A percentile compares a stretch with the other conserved stretches of the same genome.
phyloP scores from a whole-genome alignment of 2,888 invertebrate species.

The Galerucella calmariensis region DNA sequence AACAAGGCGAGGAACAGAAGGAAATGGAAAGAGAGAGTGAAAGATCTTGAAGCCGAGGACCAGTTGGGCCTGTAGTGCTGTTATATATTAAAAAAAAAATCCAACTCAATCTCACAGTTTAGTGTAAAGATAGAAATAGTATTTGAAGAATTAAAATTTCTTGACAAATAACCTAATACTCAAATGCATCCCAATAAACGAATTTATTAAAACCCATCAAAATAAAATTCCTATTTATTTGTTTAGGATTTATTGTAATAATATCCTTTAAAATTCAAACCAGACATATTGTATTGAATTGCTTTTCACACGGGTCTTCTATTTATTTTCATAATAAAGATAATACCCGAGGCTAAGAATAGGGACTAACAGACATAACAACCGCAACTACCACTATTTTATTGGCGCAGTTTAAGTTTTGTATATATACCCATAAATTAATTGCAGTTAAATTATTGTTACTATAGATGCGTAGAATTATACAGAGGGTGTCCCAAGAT shows the following conservation, averaged over 20 bases:
- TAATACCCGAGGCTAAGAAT: constrained; percentile 44
- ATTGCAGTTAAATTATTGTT: too few species aligned
- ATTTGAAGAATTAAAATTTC: neutral
- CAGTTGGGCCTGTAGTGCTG: too few species aligned
- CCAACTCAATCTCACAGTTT: too few species aligned
- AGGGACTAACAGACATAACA: constrained; percentile 34
- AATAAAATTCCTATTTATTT: constrained; percentile 48
- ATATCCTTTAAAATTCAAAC: constrained; percentile 48
- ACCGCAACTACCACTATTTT: constrained; percentile 34
- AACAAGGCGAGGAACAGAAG: too few species aligned
- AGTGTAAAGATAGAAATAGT: neutral
- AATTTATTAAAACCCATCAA: constrained; percentile 29
- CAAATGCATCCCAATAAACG: neutral
- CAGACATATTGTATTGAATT: constrained; percentile 40
- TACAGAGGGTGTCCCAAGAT: too few species aligned
- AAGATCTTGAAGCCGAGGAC: too few species aligned
- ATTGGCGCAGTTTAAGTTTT: neutral
- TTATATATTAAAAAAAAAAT: too few species aligned
- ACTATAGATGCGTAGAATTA: neutral
- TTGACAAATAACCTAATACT: too few species aligned
- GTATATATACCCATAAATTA: neutral
- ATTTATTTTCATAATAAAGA: constrained; percentile 51
- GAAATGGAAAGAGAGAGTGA: too few species aligned
- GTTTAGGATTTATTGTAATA: constrained; percentile 51
- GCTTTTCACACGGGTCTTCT: constrained; percentile 53